Percentiles rank a stretch among this genome's conserved stretches.
These are phyloP conservation scores for Spinibarbus caldwelli DNA, from an alignment of 2,797 vertebrate genomes.

Conservation along the genomic window DNA sequence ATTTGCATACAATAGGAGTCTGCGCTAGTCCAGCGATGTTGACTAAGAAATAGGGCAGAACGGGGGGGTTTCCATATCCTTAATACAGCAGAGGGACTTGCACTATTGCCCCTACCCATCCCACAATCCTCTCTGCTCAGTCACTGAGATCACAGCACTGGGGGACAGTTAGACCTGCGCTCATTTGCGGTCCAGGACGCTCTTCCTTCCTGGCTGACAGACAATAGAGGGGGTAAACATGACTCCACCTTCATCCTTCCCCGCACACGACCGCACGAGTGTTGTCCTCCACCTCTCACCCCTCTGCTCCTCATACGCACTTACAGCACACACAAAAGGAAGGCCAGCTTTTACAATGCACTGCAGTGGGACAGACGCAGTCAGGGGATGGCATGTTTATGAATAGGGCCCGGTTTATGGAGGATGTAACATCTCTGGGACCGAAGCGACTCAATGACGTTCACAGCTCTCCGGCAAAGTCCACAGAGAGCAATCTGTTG, in stretches of 20 bases:
- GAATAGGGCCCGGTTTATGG: constrained; percentile 58
- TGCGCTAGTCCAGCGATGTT: constrained; percentile 17
- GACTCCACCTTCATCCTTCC: constrained; percentile 66
- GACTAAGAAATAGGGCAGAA: constrained; percentile 39
- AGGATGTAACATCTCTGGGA: constrained; percentile 57
- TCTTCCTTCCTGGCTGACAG: constrained; percentile 79
- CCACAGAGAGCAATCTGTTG: constrained; percentile 47
- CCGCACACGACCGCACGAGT: constrained; percentile 58
- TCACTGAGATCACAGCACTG: constrained; percentile 53
- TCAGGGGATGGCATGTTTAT: constrained; percentile 45
- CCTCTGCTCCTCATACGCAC: constrained; percentile 9
- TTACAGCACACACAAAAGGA: constrained; percentile 48
- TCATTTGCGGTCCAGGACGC: constrained; percentile 66
- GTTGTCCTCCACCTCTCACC: constrained; percentile 46
- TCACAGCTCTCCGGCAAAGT: constrained; percentile 51
- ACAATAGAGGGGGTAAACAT: constrained; percentile 80
- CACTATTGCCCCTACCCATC: constrained; percentile 53
- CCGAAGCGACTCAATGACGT: constrained; percentile 30
- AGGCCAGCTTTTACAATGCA: constrained; percentile 60
- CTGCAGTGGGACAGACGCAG: constrained; percentile 46
- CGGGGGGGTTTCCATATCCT: constrained; percentile 51
- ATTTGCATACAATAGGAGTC: constrained; percentile 60
- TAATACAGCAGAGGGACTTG: constrained; percentile 57
- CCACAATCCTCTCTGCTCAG: constrained; percentile 44
- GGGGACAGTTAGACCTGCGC: constrained; percentile 51